These are phyloP conservation scores for Urocitellus parryii DNA, from an alignment of 2,113 vertebrate species.

Conservation along the genomic window DNA sequence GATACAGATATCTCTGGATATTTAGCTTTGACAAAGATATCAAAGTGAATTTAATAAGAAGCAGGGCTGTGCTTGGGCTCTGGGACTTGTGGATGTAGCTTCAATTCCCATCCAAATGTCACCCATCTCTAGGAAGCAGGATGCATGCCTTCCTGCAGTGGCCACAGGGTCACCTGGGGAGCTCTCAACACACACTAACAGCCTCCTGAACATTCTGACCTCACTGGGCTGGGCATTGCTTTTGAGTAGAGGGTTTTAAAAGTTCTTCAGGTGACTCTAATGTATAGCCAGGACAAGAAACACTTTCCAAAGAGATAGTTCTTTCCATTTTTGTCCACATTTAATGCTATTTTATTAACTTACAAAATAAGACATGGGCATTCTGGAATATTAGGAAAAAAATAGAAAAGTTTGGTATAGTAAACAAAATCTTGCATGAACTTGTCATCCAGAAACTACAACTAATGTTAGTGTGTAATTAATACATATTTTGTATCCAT, in stretches of 20 bases:
- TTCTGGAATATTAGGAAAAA: neutral
- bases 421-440: neutral
- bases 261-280: neutral
- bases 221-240: neutral
- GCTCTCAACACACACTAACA: neutral
- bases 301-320: neutral
- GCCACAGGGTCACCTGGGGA: neutral
- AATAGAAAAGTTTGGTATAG: neutral
- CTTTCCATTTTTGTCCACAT: neutral
- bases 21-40: neutral
- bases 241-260: neutral
- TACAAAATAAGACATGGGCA: neutral
- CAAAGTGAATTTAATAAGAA: neutral
- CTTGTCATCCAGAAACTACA: neutral
- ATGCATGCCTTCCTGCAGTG: fast-evolving
- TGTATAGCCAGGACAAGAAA: neutral
- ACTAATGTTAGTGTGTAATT: neutral
- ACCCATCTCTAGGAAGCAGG: neutral
- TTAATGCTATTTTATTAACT: neutral
- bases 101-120: neutral
- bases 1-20: neutral
- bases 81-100: neutral
- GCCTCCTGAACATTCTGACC: neutral
- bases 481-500: neutral
- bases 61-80: neutral